Evolutionary conservation across 2,113 vertebrate species (phyloP), one percentile per base, ranked within the genome.

Genomic region (Esox niger): DNA sequence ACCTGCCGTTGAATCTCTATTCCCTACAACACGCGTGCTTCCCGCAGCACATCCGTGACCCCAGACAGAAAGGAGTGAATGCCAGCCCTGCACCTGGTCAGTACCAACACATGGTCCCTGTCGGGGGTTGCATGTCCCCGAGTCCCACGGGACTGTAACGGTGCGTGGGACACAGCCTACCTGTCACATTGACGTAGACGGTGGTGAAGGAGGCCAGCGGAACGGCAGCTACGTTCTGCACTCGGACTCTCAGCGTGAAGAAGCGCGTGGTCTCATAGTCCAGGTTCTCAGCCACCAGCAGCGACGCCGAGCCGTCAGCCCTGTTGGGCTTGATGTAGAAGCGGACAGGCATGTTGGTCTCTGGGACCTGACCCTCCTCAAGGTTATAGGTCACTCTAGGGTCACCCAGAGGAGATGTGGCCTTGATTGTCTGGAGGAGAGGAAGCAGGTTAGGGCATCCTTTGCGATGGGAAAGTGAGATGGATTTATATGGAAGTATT

Each of bases 271-370:
- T 90, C 88, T 96, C 95, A 59, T 91, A 95, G 87, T 96, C 94
- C 72, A 95, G 91, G 29, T 92, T 93, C 80, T 96, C 94, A 1
- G 94, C 92, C 63, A 96, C 90, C 75, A 95, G 85, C 79, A 96
- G 90, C 68, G 93, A 92, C 3, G 94, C 94, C 3, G 95, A 95
- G 65, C 93, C 88, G 64, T 95, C 93, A 0, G 80, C 87, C 66
- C 94, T 87, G 86, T 95, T 95, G n/a, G 94, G 91, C 75, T 93
- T 95, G 80, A 96, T 83, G 85, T 95, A 96, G 89, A 95, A 96
- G 30, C 89, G 91, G 70, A 95, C 90, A 2, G 95, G 94, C 91
- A 94, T 92, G 90, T 95, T 95, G 68, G 94, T 93, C 87, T 94
- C 94, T 5, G 94, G 93, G 55, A 95, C 91, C 80, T 94, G 94